These are phyloP conservation scores for Dastarcus helophoroides DNA, from an alignment of 2,888 invertebrate genomes.

Conservation along the genomic window DNA sequence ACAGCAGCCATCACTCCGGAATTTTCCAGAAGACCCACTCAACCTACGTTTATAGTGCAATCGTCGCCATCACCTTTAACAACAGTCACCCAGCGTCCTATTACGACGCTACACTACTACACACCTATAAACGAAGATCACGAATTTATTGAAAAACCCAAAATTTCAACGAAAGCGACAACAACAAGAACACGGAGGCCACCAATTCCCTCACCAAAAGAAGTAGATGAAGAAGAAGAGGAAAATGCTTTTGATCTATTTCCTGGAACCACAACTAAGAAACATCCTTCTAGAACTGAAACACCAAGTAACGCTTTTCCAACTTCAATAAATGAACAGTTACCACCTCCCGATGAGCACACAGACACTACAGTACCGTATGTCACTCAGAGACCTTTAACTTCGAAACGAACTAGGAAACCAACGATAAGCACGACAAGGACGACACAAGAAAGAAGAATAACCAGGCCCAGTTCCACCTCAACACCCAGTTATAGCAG, in stretches of 20 bases:
- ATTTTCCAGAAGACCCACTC: too few species aligned
- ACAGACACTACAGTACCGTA: conserved; percentile 19
- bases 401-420: not conserved
- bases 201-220: conserved; percentile 12
- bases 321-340: conserved; percentile 30
- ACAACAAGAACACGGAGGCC: conserved; percentile 8
- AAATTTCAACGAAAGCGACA: conserved; percentile 6
- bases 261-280: conserved; percentile 8
- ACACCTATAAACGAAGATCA: conserved; percentile 19
- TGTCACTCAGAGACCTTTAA: conserved; percentile 10
- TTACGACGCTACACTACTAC: conserved; percentile 21
- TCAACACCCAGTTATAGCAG: too few species aligned
- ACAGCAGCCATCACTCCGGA: too few species aligned
- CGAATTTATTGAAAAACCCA: conserved; percentile 9
- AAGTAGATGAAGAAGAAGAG: conserved; percentile 6
- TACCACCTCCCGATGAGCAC: conserved; percentile 28
- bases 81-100: too few species aligned
- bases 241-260: conserved; percentile 10
- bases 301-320: conserved; percentile 5
- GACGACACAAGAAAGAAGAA: too few species aligned
- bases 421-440: too few species aligned
- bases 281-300: conserved; percentile 4
- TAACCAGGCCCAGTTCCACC: too few species aligned
- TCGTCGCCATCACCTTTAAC: too few species aligned
- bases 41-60: too few species aligned